These are phyloP conservation scores for Hozukius guyotensis DNA, from an alignment of 2,797 vertebrate species.

Conservation along the genomic window DNA sequence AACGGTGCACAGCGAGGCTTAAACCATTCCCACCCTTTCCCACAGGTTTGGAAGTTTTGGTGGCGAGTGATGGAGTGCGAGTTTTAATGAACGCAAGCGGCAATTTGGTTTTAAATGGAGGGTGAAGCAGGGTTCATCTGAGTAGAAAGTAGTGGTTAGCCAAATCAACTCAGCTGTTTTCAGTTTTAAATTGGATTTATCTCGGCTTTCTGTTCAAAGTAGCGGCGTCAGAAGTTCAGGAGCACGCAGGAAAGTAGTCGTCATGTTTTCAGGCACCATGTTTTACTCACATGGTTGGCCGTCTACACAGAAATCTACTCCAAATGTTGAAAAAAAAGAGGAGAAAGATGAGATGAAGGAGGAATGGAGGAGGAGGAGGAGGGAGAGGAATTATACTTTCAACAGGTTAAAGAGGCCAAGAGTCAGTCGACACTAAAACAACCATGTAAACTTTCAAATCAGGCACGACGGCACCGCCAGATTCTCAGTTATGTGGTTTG, in stretches of 20 bases:
- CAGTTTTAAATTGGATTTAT: slow-evolving; percentile 25
- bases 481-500: slow-evolving; percentile 47
- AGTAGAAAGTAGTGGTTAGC: neutral
- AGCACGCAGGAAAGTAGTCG: neutral
- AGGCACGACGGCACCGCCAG: slow-evolving; percentile 32
- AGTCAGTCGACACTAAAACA: slow-evolving; percentile 60
- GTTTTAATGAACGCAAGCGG: slow-evolving; percentile 42
- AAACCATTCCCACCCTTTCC: slow-evolving; percentile 62
- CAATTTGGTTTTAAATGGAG: slow-evolving; percentile 50
- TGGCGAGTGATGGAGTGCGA: slow-evolving; percentile 34
- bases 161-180: slow-evolving; percentile 38
- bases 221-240: slow-evolving; percentile 4
- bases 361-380: neutral
- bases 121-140: slow-evolving; percentile 41
- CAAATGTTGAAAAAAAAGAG: neutral
- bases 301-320: neutral
- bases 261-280: slow-evolving; percentile 3
- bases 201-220: slow-evolving; percentile 2
- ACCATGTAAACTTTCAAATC: slow-evolving; percentile 63
- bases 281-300: slow-evolving; percentile 25
- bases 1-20: slow-evolving; percentile 52
- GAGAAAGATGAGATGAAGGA: slow-evolving; percentile 3
- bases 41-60: slow-evolving; percentile 59
- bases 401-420: slow-evolving; percentile 41
- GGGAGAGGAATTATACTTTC: slow-evolving; percentile 40